A percentile compares a stretch with the other conserved stretches of the same genome.
Evolutionary conservation across 1,140 invertebrate genomes (phyloP).

Genomic region (Episyrphus balteatus): DNA sequence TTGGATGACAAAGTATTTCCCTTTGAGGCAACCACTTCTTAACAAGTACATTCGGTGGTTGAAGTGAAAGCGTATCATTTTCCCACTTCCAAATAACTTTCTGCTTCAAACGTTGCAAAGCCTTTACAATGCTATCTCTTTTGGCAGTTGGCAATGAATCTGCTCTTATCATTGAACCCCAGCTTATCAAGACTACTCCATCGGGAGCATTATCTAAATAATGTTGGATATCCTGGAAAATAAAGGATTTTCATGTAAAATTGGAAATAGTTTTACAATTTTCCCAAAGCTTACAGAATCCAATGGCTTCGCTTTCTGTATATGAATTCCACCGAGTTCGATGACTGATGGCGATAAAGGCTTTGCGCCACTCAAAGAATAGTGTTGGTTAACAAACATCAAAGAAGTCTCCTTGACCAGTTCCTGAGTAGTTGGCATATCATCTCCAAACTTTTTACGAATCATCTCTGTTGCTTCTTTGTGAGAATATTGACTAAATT

Average conservation of each 20-base stretch:
- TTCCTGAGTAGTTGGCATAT: constrained; percentile 46
- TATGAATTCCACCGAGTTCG: constrained; percentile 56
- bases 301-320: no score
- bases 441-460: constrained; percentile 36
- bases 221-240: constrained; percentile 47
- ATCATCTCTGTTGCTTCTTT: constrained; percentile 8
- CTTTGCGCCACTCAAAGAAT: constrained; percentile 44
- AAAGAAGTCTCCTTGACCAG: constrained; percentile 47
- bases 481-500: constrained; percentile 1
- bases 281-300: background rate
- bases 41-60: constrained; percentile 51
- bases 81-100: constrained; percentile 66
- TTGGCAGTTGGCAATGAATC: constrained; percentile 47
- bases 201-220: constrained; percentile 54
- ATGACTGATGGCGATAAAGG: constrained; percentile 49
- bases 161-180: constrained; percentile 55
- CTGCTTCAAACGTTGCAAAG: constrained; percentile 47
- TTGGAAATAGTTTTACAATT: no score
- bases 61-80: constrained; percentile 42
- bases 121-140: constrained; percentile 46
- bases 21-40: constrained; percentile 58
- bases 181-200: constrained; percentile 59
- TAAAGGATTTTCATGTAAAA: no score
- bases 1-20: constrained; percentile 60
- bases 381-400: constrained; percentile 54